These are phyloP conservation scores for Vanacampus margaritifer DNA, from an alignment of 2,113 vertebrate genomes.

Conservation along the genomic window DNA sequence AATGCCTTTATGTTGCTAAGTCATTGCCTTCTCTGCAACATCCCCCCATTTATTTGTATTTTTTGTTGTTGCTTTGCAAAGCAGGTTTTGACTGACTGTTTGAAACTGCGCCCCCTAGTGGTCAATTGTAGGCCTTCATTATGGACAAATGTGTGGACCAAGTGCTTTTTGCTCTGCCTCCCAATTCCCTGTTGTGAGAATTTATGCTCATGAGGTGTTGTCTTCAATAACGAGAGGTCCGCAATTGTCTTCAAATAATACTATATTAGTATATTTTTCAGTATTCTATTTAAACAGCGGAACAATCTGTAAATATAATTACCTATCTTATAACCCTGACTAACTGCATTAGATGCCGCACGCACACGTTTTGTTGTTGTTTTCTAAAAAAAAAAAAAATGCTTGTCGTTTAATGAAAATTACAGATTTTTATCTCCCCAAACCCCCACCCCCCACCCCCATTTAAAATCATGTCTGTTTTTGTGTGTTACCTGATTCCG, in stretches of 20 bases:
- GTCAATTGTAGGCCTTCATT: conserved; percentile 21
- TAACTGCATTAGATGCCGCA: not conserved
- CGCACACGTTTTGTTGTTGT: not conserved
- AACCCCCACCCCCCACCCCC: no score
- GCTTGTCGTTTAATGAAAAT: conserved; percentile 8
- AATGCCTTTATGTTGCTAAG: conserved; percentile 56
- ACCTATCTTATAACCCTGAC: not conserved
- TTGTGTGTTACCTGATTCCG: not conserved
- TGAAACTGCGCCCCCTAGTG: conserved; percentile 39
- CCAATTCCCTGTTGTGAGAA: conserved; percentile 2
- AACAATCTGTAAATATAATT: not conserved
- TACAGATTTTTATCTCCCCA: not conserved
- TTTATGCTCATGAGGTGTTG: conserved; percentile 3
- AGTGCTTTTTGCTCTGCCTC: conserved; percentile 17
- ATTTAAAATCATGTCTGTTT: conserved; percentile 11
- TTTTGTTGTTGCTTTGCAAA: conserved; percentile 9
- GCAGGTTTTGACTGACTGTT: conserved; percentile 12
- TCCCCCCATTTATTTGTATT: conserved; percentile 15
- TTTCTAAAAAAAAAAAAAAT: not conserved
- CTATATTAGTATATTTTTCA: not conserved
- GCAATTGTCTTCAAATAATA: conserved; percentile 2
- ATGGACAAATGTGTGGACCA: conserved; percentile 23
- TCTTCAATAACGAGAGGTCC: conserved; percentile 9
- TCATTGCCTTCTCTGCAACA: conserved; percentile 50
- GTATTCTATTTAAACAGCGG: not conserved